Evolutionary conservation across 2,888 invertebrate genomes (phyloP), one percentile per base, ranked within the genome.

Genomic region (Eupithecia vulgata): DNA sequence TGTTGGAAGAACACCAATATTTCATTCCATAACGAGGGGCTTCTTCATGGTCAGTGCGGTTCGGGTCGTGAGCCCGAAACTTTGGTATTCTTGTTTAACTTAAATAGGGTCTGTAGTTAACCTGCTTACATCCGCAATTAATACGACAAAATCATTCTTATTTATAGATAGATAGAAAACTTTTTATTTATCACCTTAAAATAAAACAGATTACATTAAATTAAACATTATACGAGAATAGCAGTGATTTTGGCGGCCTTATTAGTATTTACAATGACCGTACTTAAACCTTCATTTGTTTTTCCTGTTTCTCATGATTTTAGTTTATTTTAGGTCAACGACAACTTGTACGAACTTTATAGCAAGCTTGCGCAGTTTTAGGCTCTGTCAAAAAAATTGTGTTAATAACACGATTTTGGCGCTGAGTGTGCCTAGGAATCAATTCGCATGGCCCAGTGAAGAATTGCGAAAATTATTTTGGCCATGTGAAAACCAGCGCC

Each of bases 401-500:
- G 2, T 7, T 12, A 30, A 34, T 34, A 8, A 34, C 2, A 34
- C 2, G 1, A 17, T 17, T 61, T 61, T 17, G 35, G 37, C n/a
- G n/a, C 12, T 37, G 62, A 64, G 37, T 64, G 62, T 64, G 37
- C 12, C n/a, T 10, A 37, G n/a, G n/a, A 64, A 21, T 12, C 12
- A 37, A 12, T 48, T 52, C 48, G 59, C 37, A 37, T 34, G 13
- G 45, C 21, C 30, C 40, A 37, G 37, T 65, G 42, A 67, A 69
- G 52, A 10, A 15, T 71, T 70, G 48, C 40, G 67, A 73, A 70
- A 73, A 45, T 52, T 21, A 21, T 64, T 57, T 64, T 37, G 62
- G 37, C 10, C 62, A 64, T 12, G n/a, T 64, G 37, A 5, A 64
- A 64, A 37, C 62, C n/a, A 37, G 62, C 12, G 8, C 62, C 62